These are phyloP conservation scores for Pimpla rufipes DNA, from an alignment of 2,888 invertebrate species.

Conservation along the genomic window DNA sequence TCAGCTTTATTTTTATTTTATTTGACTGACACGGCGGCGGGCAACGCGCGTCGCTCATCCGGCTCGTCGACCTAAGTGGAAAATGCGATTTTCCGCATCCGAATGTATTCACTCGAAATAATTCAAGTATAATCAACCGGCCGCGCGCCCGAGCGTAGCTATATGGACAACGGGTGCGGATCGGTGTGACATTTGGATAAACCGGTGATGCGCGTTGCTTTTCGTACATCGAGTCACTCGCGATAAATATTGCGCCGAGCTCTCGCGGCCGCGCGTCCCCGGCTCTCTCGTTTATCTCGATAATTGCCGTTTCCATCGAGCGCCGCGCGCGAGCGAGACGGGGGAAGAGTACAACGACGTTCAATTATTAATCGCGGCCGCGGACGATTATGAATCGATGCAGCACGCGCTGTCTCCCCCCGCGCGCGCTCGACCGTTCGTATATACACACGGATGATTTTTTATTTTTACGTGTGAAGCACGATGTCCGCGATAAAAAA, in stretches of 20 bases:
- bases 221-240: constrained; percentile 48
- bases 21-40: constrained; percentile 11
- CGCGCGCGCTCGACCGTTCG: not conserved
- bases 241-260: constrained; percentile 52
- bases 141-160: not conserved
- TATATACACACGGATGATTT: constrained; percentile 27
- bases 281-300: constrained; percentile 75
- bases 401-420: constrained; percentile 24
- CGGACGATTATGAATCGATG: constrained; percentile 57
- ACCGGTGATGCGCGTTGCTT: constrained; percentile 46
- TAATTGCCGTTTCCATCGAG: constrained; percentile 80
- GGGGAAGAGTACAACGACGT: constrained; percentile 37
- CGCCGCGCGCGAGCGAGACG: constrained; percentile 23
- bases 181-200: constrained; percentile 58
- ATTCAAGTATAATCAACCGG: constrained; percentile 50
- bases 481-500: constrained; percentile 51
- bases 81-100: constrained; percentile 33
- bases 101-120: constrained; percentile 47
- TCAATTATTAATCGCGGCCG: constrained; percentile 62
- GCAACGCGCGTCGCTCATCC: not conserved
- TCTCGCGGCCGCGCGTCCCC: constrained; percentile 14
- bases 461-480: constrained; percentile 38
- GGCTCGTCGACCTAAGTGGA: constrained; percentile 24
- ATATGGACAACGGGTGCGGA: constrained; percentile 13
- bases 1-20: constrained; percentile 21